A percentile compares a stretch with the other conserved stretches of the same genome.
Evolutionary conservation across 2,888 invertebrate genomes (phyloP).

Genomic region (Disparrhopalites patrizii): DNA sequence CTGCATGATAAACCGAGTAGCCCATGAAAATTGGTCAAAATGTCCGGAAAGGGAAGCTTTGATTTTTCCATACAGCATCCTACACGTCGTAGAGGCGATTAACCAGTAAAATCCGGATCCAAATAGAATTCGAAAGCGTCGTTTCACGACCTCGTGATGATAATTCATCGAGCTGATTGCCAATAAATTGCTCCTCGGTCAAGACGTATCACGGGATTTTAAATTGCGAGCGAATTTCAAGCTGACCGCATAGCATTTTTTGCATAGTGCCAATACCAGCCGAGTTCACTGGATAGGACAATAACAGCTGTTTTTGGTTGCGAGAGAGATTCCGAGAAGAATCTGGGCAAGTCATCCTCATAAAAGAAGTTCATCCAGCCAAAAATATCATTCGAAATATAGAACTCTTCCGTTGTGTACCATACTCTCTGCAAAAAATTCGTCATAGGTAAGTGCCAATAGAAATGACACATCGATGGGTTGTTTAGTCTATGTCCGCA

Average conservation of each 20-base stretch:
- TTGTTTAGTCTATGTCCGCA: no score
- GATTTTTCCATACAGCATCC: no score
- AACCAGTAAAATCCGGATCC: background rate
- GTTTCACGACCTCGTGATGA: background rate
- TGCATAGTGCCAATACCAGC: background rate
- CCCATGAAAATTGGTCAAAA: no score
- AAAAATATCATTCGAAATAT: background rate
- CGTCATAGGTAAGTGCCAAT: no score
- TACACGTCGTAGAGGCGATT: no score
- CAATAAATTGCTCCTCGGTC: background rate
- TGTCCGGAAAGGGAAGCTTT: no score
- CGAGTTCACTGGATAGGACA: background rate
- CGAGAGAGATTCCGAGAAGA: background rate
- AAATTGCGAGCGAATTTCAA: background rate
- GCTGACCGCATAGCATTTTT: background rate
- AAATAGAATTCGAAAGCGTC: background rate
- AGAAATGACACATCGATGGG: no score
- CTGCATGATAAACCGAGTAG: no score
- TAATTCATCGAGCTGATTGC: background rate
- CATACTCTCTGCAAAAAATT: no score
- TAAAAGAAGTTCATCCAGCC: background rate
- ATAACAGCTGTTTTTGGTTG: background rate
- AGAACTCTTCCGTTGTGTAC: no score
- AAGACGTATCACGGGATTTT: background rate
- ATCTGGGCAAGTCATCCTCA: background rate